Conservation (phyloP, 2,888 invertebrate species). For the Aethes cnicana region DNA sequence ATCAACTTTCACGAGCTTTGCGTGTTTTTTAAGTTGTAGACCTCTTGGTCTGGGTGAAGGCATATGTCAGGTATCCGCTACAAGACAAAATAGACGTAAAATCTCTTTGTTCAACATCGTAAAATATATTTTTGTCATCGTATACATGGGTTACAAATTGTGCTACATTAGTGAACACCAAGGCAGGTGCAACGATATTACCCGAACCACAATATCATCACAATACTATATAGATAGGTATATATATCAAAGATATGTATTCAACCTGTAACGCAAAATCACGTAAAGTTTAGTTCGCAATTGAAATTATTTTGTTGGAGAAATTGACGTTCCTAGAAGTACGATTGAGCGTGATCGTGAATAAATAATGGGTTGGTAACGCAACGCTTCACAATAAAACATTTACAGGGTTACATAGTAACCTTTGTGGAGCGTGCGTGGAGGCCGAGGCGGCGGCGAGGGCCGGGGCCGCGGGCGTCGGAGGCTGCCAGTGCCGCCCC, state of each 20-base stretch:
- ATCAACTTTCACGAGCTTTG: conserved; percentile 9
- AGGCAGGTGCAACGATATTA: conserved; percentile 76
- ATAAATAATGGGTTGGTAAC: conserved; percentile 59
- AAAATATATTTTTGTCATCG: conserved; percentile 77
- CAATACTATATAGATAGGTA: conserved; percentile 58
- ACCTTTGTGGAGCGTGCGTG: conserved; percentile 27
- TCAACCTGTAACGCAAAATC: conserved; percentile 75
- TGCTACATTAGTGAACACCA: conserved; percentile 79
- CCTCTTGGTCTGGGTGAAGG: conserved; percentile 70
- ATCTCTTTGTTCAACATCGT: conserved; percentile 77
- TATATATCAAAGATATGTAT: conserved; percentile 80
- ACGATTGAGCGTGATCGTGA: conserved; percentile 64
- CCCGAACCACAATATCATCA: conserved; percentile 54
- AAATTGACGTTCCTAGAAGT: conserved; percentile 76
- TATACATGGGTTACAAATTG: conserved; percentile 82
- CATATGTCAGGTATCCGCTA: conserved; percentile 65
- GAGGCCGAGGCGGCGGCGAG: conserved; percentile 34
- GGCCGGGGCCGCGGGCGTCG: conserved; percentile 2
- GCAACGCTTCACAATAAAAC: conserved; percentile 53
- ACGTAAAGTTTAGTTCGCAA: conserved; percentile 56
- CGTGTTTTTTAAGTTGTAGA: conserved; percentile 28
- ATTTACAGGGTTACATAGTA: conserved; percentile 45
- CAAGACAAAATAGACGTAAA: conserved; percentile 78
- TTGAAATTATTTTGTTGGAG: conserved; percentile 41
- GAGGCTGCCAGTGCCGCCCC: neutral